These are phyloP conservation scores for Chrysolina oricalcia DNA, from an alignment of 2,888 invertebrate genomes.

Conservation along the genomic window DNA sequence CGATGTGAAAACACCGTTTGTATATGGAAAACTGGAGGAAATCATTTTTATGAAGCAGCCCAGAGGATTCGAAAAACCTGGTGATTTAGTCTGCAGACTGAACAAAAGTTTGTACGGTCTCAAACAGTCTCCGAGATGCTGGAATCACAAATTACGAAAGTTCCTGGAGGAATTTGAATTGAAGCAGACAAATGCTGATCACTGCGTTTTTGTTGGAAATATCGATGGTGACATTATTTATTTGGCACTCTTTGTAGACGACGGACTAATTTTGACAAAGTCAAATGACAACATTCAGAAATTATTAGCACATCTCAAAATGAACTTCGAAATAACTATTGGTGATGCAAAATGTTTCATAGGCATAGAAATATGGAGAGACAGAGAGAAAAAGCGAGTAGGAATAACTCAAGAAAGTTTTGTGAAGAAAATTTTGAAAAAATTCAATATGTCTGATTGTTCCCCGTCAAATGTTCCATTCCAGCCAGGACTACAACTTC, in stretches of 20 bases:
- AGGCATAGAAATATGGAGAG: not conserved
- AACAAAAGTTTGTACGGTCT: conserved; percentile 39
- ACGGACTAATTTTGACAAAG: conserved; percentile 22
- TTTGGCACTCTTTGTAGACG: conserved; percentile 18
- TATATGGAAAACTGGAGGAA: conserved; percentile 29
- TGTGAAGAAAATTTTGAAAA: not conserved
- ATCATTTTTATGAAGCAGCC: conserved; percentile 34
- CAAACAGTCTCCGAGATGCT: conserved; percentile 37
- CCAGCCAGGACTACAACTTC: not conserved
- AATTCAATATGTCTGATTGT: conserved; percentile 4
- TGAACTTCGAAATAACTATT: conserved; percentile 9
- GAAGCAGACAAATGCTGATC: conserved; percentile 30
- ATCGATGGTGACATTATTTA: conserved; percentile 14
- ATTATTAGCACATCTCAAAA: not conserved
- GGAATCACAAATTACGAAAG: conserved; percentile 32
- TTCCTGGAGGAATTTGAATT: conserved; percentile 29
- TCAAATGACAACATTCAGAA: not conserved
- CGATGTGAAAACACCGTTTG: conserved; percentile 24
- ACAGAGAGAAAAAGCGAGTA: not conserved
- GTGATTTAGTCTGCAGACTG: conserved; percentile 41
- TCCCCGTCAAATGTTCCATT: not conserved
- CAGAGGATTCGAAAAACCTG: conserved; percentile 29
- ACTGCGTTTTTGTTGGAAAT: conserved; percentile 31
- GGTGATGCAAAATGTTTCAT: conserved; percentile 3
- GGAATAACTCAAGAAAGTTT: not conserved